These are phyloP conservation scores for Volucella bombylans DNA, from an alignment of 2,888 invertebrate genomes.

Conservation along the genomic window DNA sequence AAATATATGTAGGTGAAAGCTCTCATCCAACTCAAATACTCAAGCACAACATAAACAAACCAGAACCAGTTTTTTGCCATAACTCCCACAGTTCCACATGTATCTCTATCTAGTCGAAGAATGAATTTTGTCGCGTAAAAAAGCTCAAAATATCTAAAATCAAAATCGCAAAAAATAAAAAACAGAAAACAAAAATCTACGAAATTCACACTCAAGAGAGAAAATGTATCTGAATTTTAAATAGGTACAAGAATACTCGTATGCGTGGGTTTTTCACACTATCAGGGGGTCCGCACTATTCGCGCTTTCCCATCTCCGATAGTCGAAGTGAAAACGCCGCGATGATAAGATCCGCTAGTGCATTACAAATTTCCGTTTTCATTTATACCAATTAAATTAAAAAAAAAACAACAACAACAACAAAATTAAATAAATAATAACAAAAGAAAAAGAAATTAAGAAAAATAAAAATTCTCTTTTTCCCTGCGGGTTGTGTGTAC, in stretches of 20 bases:
- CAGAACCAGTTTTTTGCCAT: too few species aligned
- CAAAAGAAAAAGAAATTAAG: too few species aligned
- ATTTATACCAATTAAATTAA: conserved; percentile 71
- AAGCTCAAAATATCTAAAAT: background rate
- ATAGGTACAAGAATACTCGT: background rate
- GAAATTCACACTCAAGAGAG: conserved; percentile 68
- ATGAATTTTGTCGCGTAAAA: background rate
- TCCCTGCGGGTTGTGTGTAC: conserved; percentile 32
- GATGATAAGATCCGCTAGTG: conserved; percentile 73
- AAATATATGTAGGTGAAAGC: conserved; percentile 70
- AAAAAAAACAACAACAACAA: conserved; percentile 6
- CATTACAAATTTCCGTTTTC: conserved; percentile 69
- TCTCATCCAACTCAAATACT: conserved; percentile 25
- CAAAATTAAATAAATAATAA: conserved; percentile 1
- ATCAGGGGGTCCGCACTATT: conserved; percentile 71
- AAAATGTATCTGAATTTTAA: conserved; percentile 7
- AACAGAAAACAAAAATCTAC: conserved; percentile 39
- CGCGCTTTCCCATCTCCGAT: conserved; percentile 71
- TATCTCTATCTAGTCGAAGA: conserved; percentile 18
- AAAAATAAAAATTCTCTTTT: conserved; percentile 7
- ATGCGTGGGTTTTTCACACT: conserved; percentile 64
- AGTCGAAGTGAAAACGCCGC: conserved; percentile 74
- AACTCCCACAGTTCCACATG: conserved; percentile 68
- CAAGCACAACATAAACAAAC: conserved; percentile 47
- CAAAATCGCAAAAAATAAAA: background rate